Evolutionary conservation across 1,140 invertebrate species (phyloP), one percentile per base, ranked within the genome.

Genomic region (Philopotamus ludificatus): DNA sequence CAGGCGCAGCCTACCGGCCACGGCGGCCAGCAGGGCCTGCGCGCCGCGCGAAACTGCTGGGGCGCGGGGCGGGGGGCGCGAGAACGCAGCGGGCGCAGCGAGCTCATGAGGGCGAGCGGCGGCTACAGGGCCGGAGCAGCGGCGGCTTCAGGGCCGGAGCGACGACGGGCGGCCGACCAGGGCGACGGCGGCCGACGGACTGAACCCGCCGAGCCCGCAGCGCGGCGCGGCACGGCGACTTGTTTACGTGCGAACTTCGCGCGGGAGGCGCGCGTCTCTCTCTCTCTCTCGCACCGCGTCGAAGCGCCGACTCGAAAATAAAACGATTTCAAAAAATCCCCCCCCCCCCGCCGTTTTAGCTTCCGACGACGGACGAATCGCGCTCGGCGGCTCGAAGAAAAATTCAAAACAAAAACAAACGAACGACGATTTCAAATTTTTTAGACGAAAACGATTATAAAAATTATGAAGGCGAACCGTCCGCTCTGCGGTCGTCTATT

Each of bases 11-110:
- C 80, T 81, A 72, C 79, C 79, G 74, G 80, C 80, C 42, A 79
- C 79, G 71, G 79, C 79, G 71, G 79, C 79, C 28, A 81, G 75
- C 70, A 81, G 77, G 73, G 79, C 79, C 54, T 79, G 78, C 74
- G 78, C 79, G 71, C 79, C 79, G 73, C 79, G 78, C 75, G 79
- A 64, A 57, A 58, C 47, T 54, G 55, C 59, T 18, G 55, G 28
- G 26, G 21, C 4, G 18, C n/a, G 3, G 12, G 7, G 21, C 20
- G 42, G 45, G 51, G 59, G 4, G 50, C 20, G 15, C 12, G 25
- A 9, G n/a, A 23, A n/a, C n/a, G 20, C 7, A 12, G 15, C 22
- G 3, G 8, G 18, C 18, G 51, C 58, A 58, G 53, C 65, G 60
- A 1, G 16, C n/a, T 16, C 15, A 3, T 25, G 21, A 21, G 25